Base-by-base conservation (phyloP, 2,888 invertebrate genomes). In the Resseliella maxima region DNA sequence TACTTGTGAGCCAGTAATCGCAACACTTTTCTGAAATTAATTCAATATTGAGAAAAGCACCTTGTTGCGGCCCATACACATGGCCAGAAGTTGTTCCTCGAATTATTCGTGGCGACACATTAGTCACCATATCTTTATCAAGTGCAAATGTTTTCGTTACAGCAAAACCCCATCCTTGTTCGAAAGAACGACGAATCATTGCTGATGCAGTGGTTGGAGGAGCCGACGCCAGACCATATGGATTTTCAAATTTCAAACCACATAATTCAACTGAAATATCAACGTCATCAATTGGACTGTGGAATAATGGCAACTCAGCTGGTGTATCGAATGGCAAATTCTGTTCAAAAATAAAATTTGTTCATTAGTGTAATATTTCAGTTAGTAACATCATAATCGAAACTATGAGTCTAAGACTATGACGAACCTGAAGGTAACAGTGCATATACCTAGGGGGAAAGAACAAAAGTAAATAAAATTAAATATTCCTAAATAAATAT, bases 91-190 rank as follows among this genome's bases (percentile, higher is more conserved):
- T 98, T 0, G 95, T 95, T 18, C 99, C 99, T 86, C 98, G 94
- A 0, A 99, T 95, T 88, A 99, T 99, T 87, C 99, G 94, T 0
- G 99, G 99, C 0, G 99, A 99, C 0, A 99, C 97, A 91, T 99
- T 99, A 0, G 98, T 98, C 6, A 99, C 98, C 87, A 96, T 90
- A 90, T 99, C 98, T 93, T 99, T 99, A 90, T 98, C 97, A 24
- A 99, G 92, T 2, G 95, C 94, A 90, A 97, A 99, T 0, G 99
- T 99, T 92, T 99, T 99, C 0, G 99, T 99, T 0, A 99, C 96
- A n/a, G 95, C 97, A 90, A 97, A 99, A 0, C 95, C 96, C 99
- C 99, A 99, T 0, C 99, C 99, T 88, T 97, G 96, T 90, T 98
- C 95, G 90, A 99, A 99, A 24, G 96, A 96, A 87, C 99, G 92